Evolutionary conservation across 2,113 vertebrate species (phyloP), one percentile per base, ranked within the genome.

Genomic region (Psophia crepitans): DNA sequence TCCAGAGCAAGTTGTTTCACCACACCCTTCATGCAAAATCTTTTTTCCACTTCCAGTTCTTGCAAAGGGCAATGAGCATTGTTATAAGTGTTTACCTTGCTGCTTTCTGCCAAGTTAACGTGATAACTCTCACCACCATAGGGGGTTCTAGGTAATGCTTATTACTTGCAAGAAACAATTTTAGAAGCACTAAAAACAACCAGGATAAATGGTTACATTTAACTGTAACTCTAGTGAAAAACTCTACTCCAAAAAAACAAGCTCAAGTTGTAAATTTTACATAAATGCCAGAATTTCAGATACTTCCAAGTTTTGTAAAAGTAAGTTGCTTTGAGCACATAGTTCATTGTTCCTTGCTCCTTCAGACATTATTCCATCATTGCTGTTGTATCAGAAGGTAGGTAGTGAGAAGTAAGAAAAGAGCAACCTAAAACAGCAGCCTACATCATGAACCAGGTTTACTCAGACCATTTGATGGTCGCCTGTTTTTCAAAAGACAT

Each of bases 371-470:
- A 11, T 71, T 65, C 14, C 20, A 43, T 2, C 1, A 51, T 48
- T 26, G 16, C 35, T 64, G 14, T 12, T 58, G 6, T 28, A 6
- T 37, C 41, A 71, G 16, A 66, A 54, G 33, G 46, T 7, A 46
- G 17, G 15, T 2, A 33, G 19, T 32, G 24, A 65, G 49, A 77
- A 28, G 10, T 9, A 43, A 41, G 64, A 22, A 71, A 78, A 74
- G 16, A 43, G 35, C 7, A 0, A 60, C 37, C 33, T 27, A 27
- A 66, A 93, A 30, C 6, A 35, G 4, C n/a, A 48, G 9, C 9
- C 12, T 5, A 13, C 0, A 0, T 6, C 11, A 6, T 46, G 54
- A 90, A 20, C 4, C 26, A 27, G 24, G 8, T n/a, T 74, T 73
- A 33, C 17, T 32, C 1, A 16, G 17, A 30, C 7, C 4, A 5